phyloP scores from a whole-genome alignment of 2,797 vertebrate species.

The Remorina albescens region DNA sequence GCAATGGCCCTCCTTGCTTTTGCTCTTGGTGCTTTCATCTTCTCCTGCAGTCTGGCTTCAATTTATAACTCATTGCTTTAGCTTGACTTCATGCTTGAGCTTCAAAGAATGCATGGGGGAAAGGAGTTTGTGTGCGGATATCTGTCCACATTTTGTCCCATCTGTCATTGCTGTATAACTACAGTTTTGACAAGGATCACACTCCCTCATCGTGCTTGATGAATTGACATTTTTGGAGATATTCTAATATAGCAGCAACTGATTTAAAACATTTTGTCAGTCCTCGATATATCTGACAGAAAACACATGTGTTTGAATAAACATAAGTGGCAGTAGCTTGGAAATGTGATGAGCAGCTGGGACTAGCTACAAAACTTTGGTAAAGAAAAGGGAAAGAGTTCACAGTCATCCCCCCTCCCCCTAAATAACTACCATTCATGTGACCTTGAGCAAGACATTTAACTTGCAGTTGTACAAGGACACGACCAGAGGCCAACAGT shows the following conservation, averaged over 20 bases:
- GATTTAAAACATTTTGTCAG: slow-evolving; percentile 13
- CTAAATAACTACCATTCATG: slow-evolving; percentile 13
- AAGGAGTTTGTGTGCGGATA: neutral
- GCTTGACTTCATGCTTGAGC: slow-evolving; percentile 56
- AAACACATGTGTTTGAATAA: slow-evolving; percentile 22
- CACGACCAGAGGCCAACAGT: slow-evolving; percentile 24
- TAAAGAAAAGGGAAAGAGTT: slow-evolving; percentile 10
- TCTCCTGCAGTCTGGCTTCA: slow-evolving; percentile 55
- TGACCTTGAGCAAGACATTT: slow-evolving; percentile 50
- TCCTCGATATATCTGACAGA: slow-evolving; percentile 14
- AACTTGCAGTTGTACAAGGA: slow-evolving; percentile 42
- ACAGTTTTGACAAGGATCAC: slow-evolving; percentile 1
- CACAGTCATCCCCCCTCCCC: neutral
- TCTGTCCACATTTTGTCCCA: slow-evolving; percentile 20
- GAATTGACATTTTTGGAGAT: neutral
- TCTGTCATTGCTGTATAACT: slow-evolving; percentile 11
- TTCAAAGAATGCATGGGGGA: slow-evolving; percentile 37
- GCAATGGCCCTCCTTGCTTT: slow-evolving; percentile 16
- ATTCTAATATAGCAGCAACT: slow-evolving; percentile 4
- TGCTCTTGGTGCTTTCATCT: slow-evolving; percentile 53
- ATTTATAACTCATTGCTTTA: slow-evolving; percentile 50
- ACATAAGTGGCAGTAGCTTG: neutral
- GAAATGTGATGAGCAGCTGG: slow-evolving; percentile 8
- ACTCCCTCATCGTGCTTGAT: neutral
- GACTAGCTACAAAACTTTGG: slow-evolving; percentile 19